Conservation (phyloP, 2,888 invertebrate species). For the Harpagoxenus sublaevis region DNA sequence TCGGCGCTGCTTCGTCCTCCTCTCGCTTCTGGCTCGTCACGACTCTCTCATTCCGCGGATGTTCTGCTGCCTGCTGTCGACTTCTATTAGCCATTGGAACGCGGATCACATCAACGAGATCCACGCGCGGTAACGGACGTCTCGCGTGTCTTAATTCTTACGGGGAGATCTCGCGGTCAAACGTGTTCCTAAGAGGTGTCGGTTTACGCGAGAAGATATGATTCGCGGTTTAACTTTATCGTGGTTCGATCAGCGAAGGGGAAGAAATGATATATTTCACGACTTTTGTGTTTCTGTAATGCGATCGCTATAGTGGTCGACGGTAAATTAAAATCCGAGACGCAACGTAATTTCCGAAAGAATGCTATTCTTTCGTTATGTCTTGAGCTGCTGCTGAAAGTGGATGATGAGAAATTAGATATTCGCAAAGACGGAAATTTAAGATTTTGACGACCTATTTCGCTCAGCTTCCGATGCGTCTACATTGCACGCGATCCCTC, state of each 20-base stretch:
- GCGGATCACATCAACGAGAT: not conserved
- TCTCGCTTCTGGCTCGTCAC: not conserved
- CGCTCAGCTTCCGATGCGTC: not conserved
- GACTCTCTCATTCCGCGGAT: not conserved
- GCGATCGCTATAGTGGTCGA: not conserved
- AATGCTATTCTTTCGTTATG: not conserved
- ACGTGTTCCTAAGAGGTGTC: not conserved
- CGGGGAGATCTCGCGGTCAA: slow-evolving; percentile 19
- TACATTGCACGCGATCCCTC: not conserved
- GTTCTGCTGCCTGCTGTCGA: not conserved
- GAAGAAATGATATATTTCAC: not conserved
- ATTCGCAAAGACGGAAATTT: not conserved
- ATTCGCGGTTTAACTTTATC: not conserved
- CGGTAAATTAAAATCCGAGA: not conserved
- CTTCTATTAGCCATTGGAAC: not conserved
- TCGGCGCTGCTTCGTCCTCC: slow-evolving; percentile 13
- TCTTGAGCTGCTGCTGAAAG: not conserved
- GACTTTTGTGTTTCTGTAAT: not conserved
- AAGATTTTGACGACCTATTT: not conserved
- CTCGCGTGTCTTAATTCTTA: not conserved
- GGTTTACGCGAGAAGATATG: not conserved
- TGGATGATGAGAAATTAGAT: not conserved
- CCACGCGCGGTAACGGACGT: not conserved
- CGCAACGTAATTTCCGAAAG: not conserved
- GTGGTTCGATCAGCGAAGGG: not conserved